Base-by-base conservation (phyloP, 2,797 vertebrate genomes). In the Gouania willdenowi region DNA sequence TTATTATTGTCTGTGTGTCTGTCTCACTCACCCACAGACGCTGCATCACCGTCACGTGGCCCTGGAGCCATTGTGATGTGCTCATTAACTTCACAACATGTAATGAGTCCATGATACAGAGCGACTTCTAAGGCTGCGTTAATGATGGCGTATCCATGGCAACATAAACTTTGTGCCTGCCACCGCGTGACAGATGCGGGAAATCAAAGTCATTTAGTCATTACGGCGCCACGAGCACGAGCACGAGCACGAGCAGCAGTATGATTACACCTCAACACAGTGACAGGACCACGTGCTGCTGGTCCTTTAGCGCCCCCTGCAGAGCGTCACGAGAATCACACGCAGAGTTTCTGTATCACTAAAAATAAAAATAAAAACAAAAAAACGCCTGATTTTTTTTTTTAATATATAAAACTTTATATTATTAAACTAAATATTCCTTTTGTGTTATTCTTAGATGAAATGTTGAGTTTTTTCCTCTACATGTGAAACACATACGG, bases 141-240 rank as follows among this genome's bases (percentile, higher is more conserved):
- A 85, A 82, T 85, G 75, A 81, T 53, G 64, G 47, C 59, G 57
- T 84, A 75, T 68, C 80, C 80, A 85, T 84, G 82, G 78, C 73
- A 83, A 85, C 83, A 59, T 32, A 41, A 83, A 82, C 59, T 84
- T 81, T 79, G 79, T 74, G 66, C 68, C 66, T 72, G 77, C 76
- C 74, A 66, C 61, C 49, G 14, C 48, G 38, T 76, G 71, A 77
- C 63, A 66, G 74, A 82, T 64, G 69, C 66, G 60, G 63, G 72
- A 72, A 80, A n/a, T n/a, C 79, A 59, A 70, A 79, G 72, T 77
- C 54, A 28, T 79, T 75, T 77, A 75, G 57, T 61, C 67, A 67
- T 75, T 71, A 66, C 33, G 41, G 55, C 31, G 60, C 54, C 56
- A 52, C 56, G 64, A 45, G 45, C 3, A 32, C 11, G 25, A 34